These are phyloP conservation scores for Oncorhynchus mykiss DNA, from an alignment of 2,113 vertebrate genomes.

Conservation along the genomic window DNA sequence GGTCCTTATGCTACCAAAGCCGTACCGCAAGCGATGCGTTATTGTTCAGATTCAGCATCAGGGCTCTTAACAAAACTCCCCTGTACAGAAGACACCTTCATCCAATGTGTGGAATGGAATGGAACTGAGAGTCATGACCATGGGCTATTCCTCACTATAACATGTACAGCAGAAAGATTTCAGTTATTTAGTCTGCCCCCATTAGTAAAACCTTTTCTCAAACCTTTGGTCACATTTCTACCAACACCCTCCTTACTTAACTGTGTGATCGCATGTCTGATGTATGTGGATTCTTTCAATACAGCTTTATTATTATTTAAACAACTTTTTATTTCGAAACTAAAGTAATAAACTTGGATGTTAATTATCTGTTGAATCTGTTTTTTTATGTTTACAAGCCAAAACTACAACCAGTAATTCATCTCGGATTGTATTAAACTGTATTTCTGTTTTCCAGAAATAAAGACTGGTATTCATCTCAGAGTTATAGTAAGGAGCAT, in stretches of 20 bases:
- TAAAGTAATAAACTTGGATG: neutral
- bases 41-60: no score
- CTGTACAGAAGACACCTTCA: no score
- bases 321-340: neutral
- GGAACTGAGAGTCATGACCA: no score
- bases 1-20: no score
- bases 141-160: no score
- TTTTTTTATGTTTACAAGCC: neutral
- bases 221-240: neutral
- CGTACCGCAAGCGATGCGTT: no score
- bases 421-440: neutral
- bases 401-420: neutral
- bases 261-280: constrained; percentile 3
- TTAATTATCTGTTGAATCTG: neutral
- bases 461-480: neutral
- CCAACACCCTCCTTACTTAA: neutral
- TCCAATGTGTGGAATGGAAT: neutral
- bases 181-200: neutral
- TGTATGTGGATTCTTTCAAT: constrained; percentile 1
- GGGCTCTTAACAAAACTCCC: no score
- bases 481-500: neutral
- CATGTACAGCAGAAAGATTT: no score
- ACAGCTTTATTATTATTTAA: constrained; percentile 12
- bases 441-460: neutral
- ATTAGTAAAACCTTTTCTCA: neutral